Base-by-base conservation (phyloP, 1,140 invertebrate genomes). In the Drosophila mojavensis region DNA sequence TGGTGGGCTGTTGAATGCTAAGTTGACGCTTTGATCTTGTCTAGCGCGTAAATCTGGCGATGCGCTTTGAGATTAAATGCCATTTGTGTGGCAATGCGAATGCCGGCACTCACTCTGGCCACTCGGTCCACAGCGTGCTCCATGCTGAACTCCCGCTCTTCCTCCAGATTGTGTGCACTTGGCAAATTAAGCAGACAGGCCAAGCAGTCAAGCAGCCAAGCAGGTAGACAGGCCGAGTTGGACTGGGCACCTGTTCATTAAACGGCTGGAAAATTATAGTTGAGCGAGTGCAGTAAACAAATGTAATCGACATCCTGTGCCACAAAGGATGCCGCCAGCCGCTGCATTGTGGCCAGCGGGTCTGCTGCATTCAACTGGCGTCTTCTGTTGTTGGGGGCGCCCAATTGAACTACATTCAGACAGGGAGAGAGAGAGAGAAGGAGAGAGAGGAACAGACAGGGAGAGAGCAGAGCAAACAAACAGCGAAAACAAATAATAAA, bases 1-100 rank as follows among this genome's bases (percentile, higher is more conserved):
- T 88, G 83, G 83, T 89, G 84, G 83, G 47, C 83, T 83, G 77
- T 73, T 88, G 79, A 89, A 88, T 83, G 79, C 84, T 78, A 89
- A 88, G 83, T 88, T 88, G 83, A 89, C 83, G 79, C 84, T 89
- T 66, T 83, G 83, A 88, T 88, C 83, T 88, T 89, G 83, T 88
- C 83, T 83, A 64, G 77, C 62, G 84, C 83, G 83, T 88, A 88
- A 88, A 88, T 88, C 83, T 89, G 72, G 50, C 58, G 83, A 88
- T 88, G 84, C 51, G 84, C 83, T 88, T 82, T 68, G 53, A 74
- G 83, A 88, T 88, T 88, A 86, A 86, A 88, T 78, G 83, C 79
- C 83, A 86, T 77, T 84, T 79, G 77, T 64, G 76, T 81, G 69
- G 61, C 73, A 48, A 51, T 69, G 67, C 39, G 39, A 48, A 60